Conservation (phyloP, 2,888 invertebrate genomes). For the Microctonus hyperodae region DNA sequence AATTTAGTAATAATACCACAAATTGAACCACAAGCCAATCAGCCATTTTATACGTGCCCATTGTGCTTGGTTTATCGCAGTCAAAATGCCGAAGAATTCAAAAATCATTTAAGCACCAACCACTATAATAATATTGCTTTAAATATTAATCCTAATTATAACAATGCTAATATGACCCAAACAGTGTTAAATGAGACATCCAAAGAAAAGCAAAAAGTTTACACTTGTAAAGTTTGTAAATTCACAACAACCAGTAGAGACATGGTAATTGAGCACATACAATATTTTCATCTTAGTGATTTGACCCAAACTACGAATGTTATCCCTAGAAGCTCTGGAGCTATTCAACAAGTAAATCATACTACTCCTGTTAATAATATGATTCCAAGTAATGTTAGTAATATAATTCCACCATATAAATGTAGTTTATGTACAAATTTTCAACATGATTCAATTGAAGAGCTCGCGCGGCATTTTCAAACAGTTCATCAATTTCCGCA, state of each 20-base stretch:
- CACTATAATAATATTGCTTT: neutral
- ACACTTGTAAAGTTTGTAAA: constrained; percentile 11
- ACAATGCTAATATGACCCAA: neutral
- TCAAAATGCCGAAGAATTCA: neutral
- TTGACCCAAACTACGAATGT: no score
- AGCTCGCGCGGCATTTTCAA: constrained; percentile 18
- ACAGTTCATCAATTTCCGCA: neutral
- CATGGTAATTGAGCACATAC: neutral
- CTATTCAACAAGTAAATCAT: neutral
- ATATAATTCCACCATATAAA: neutral
- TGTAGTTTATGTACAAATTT: constrained; percentile 17
- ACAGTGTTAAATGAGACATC: neutral
- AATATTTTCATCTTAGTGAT: neutral
- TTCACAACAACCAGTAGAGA: constrained; percentile 2
- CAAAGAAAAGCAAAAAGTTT: neutral
- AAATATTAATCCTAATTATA: neutral
- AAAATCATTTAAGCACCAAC: neutral
- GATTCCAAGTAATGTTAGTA: neutral
- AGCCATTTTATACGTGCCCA: neutral
- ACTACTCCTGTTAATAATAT: neutral
- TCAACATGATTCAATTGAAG: constrained; percentile 6
- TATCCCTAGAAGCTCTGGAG: neutral
- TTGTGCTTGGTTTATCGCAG: neutral
- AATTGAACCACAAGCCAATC: no score
- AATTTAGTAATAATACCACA: neutral